Percentiles rank a stretch among this genome's conserved stretches.
Conservation (phyloP, 2,113 vertebrate species). For the Caracal caracal region DNA sequence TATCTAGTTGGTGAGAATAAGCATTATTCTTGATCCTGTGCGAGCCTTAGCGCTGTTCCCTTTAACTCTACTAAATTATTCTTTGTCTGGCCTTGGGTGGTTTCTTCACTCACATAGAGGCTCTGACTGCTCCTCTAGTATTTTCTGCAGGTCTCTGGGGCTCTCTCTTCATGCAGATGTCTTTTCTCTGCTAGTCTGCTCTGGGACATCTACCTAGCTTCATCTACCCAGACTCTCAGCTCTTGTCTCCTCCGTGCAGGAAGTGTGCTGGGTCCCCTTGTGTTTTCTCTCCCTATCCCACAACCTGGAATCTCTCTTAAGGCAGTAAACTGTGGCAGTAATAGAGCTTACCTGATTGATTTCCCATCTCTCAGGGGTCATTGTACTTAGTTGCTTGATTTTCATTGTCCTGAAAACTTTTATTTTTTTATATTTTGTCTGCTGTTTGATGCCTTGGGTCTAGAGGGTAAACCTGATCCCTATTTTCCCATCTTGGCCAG, state of each 20-base stretch:
- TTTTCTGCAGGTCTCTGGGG: neutral
- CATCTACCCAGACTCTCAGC: neutral
- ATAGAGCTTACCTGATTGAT: neutral
- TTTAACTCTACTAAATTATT: neutral
- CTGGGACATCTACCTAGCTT: neutral
- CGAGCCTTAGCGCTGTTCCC: neutral
- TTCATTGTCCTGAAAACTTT: neutral
- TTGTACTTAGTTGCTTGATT: neutral
- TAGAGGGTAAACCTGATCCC: neutral
- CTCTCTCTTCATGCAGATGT: neutral
- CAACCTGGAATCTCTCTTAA: neutral
- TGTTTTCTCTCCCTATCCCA: neutral
- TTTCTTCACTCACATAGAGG: neutral
- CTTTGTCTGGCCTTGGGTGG: neutral
- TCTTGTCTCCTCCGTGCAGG: neutral
- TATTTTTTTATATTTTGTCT: neutral
- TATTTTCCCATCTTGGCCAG: neutral
- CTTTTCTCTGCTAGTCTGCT: neutral
- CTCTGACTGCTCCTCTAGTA: neutral
- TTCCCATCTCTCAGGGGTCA: neutral
- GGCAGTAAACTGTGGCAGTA: neutral
- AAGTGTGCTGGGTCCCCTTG: neutral
- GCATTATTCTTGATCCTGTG: neutral
- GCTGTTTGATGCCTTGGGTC: neutral
- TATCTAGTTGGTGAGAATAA: neutral